These are phyloP conservation scores for Gymnopithys bicolor DNA, from an alignment of 2,797 vertebrate genomes.

Conservation along the genomic window DNA sequence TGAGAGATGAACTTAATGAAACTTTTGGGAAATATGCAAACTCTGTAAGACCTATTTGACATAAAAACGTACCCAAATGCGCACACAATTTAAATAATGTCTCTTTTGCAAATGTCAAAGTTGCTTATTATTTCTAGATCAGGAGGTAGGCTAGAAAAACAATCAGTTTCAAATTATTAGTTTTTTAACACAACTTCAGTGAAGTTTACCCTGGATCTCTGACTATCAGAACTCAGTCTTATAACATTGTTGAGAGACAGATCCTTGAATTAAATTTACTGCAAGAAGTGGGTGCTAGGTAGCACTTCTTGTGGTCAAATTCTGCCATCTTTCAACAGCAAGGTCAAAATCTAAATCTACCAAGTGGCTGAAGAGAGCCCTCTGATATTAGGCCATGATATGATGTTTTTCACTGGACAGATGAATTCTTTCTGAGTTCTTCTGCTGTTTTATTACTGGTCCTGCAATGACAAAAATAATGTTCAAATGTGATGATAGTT, in stretches of 20 bases:
- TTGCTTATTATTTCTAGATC: background rate
- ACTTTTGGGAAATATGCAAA: background rate
- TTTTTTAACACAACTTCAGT: background rate
- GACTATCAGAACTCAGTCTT: background rate
- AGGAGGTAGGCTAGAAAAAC: background rate
- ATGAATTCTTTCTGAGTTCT: background rate
- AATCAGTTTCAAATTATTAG: background rate
- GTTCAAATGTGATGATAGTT: background rate
- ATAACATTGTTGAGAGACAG: background rate
- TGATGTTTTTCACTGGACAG: background rate
- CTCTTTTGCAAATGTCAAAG: background rate
- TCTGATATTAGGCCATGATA: background rate
- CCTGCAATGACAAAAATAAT: background rate
- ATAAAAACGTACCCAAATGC: background rate
- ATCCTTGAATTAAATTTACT: background rate
- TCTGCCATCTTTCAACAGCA: background rate
- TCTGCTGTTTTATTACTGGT: background rate
- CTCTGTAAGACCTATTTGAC: background rate
- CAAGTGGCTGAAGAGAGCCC: background rate
- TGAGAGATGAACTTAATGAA: background rate
- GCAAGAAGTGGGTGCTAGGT: background rate
- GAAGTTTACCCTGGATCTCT: background rate
- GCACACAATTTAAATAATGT: background rate
- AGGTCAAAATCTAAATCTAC: background rate
- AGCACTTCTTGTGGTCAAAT: background rate